Base-by-base conservation (phyloP, 2,797 vertebrate genomes). In the Chelonia mydas region DNA sequence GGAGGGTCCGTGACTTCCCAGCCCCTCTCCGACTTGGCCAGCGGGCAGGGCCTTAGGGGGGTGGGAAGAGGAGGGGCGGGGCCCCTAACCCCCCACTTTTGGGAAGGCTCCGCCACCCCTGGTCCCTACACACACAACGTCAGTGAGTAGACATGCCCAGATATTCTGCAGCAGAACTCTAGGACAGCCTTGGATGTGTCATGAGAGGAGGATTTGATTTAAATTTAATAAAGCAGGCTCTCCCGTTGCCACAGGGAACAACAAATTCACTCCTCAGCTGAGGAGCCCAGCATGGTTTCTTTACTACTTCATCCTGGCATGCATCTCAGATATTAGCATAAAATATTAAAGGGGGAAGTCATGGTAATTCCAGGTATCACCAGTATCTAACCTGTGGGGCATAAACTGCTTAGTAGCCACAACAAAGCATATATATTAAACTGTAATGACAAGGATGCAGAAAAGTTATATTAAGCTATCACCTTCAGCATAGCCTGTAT, bases 391-490 rank as follows among this genome's bases (percentile, higher is more conserved):
- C 77, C 88, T 95, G 90, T 81, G 81, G 91, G 92, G 49, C 21
- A 68, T 87, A 91, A 94, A 93, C 90, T 95, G 85, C 92, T 87
- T 91, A 87, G 51, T 37, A 95, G 93, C 83, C 91, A 94, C 95
- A 92, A 96, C 95, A 97, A 97, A 96, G 77, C 90, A 89, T 5
- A 5, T n/a, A 79, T 9, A 94, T 81, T 84, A 92, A 92, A 91
- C 90, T 84, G 77, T 91, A 92, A 95, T 96, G 94, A 92, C 81
- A 95, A 47, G 72, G 61, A 11, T 37, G 97, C 68, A 2, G 3
- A 83, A 93, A 95, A 92, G 91, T 95, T 92, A 84, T 89, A 89
- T 81, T 89, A 90, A 96, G 96, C 94, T 92, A 95, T 97, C 95
- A 92, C 94, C 95, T 96, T 59, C 86, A 86, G 83, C 88, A 84